phyloP scores from a whole-genome alignment of 23 tunicate species.

The Halocynthia aurantium region DNA sequence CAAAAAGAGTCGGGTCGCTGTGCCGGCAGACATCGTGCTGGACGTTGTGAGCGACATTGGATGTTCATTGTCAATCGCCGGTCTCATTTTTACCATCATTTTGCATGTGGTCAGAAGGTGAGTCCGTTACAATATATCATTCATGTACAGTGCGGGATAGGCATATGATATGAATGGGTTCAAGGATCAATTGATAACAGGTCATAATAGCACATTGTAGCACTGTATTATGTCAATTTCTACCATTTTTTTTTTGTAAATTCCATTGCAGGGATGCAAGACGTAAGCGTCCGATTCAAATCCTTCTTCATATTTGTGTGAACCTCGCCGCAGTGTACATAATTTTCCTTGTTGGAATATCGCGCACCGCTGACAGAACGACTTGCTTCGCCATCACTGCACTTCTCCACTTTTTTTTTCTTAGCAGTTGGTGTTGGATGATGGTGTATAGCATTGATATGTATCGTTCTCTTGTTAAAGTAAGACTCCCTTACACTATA shows the following conservation, averaged over 20 bases:
- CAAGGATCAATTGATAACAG: too few relatives aligned
- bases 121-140: neutral
- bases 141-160: neutral
- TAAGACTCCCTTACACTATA: neutral
- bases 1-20: neutral
- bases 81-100: neutral
- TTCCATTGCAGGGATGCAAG: neutral
- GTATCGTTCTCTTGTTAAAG: conserved; percentile 9
- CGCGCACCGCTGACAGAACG: neutral
- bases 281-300: neutral
- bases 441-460: conserved; percentile 19
- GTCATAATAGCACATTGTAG: too few relatives aligned
- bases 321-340: conserved; percentile 3
- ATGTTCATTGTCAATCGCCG: conserved; percentile 9
- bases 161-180: too few relatives aligned
- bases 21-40: conserved; percentile 13
- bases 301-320: conserved; percentile 5
- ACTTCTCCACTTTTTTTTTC: conserved; percentile 9
- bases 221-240: neutral
- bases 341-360: conserved; percentile 5
- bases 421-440: conserved; percentile 19
- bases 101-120: neutral
- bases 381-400: conserved; percentile 4
- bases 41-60: conserved; percentile 2
- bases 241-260: neutral